phyloP scores from a whole-genome alignment of 1,140 invertebrate genomes.

The Aradophagus sp. region DNA sequence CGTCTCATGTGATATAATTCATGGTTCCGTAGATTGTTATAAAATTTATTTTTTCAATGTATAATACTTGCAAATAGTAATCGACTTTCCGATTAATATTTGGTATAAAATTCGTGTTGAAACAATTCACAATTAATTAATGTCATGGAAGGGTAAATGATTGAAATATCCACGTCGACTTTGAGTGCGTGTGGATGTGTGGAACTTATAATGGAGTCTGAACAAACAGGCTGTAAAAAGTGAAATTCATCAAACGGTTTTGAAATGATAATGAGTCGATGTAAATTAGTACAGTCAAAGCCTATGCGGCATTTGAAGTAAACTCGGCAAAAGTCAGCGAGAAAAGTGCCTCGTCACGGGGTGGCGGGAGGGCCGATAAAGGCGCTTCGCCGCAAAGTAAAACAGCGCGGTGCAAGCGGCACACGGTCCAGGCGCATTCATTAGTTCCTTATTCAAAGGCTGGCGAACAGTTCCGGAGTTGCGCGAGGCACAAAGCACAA shows the following conservation, averaged over 20 bases:
- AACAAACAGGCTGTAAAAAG: background rate
- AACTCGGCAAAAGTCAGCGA: slow-evolving; percentile 47
- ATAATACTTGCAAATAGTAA: too few species aligned
- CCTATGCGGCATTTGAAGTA: slow-evolving; percentile 39
- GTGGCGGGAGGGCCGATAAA: slow-evolving; percentile 52
- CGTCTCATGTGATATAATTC: too few species aligned
- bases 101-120: too few species aligned
- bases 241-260: slow-evolving; percentile 22
- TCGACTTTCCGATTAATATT: too few species aligned
- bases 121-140: too few species aligned
- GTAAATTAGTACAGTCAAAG: slow-evolving; percentile 42
- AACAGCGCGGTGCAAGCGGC: slow-evolving; percentile 51
- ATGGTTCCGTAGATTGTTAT: too few species aligned
- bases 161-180: too few species aligned
- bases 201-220: background rate
- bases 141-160: too few species aligned
- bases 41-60: too few species aligned
- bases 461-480: slow-evolving; percentile 73
- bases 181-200: background rate
- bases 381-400: slow-evolving; percentile 56
- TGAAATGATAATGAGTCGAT: slow-evolving; percentile 35
- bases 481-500: slow-evolving; percentile 72
- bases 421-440: slow-evolving; percentile 69
- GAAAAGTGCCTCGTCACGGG: slow-evolving; percentile 48
- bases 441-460: slow-evolving; percentile 75